A percentile compares a stretch with the other conserved stretches of the same genome.
Conservation (phyloP, 2,888 invertebrate species). For the Drosophila cracens region DNA sequence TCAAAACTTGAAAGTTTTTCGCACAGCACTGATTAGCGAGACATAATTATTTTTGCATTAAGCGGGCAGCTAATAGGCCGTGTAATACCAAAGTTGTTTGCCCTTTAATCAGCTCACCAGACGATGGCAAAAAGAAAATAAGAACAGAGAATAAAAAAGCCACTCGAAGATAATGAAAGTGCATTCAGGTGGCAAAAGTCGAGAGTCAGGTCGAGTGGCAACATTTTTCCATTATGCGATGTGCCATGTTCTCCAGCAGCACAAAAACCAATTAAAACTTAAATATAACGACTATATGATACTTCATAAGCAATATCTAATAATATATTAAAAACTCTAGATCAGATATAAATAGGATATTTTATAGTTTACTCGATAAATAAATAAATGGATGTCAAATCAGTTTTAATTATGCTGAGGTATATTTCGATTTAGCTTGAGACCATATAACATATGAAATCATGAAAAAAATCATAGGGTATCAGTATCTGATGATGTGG, state of each 20-base stretch:
- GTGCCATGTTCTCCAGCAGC: conserved; percentile 58
- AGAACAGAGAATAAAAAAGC: conserved; percentile 49
- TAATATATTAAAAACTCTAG: background rate
- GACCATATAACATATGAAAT: background rate
- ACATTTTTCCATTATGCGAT: conserved; percentile 69
- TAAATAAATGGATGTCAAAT: background rate
- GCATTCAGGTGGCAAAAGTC: conserved; percentile 68
- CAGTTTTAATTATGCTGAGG: too few species aligned
- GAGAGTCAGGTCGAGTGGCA: conserved; percentile 66
- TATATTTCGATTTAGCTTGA: too few species aligned
- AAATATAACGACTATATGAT: conserved; percentile 16
- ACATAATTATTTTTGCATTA: conserved; percentile 79
- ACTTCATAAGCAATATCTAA: conserved; percentile 9
- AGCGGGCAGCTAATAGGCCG: conserved; percentile 76
- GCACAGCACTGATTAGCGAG: conserved; percentile 69
- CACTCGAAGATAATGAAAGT: conserved; percentile 82
- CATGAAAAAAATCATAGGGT: conserved; percentile 27
- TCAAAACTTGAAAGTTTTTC: conserved; percentile 50
- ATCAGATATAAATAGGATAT: background rate
- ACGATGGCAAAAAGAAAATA: conserved; percentile 22
- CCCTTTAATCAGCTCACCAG: conserved; percentile 70
- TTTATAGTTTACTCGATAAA: background rate
- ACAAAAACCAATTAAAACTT: conserved; percentile 23
- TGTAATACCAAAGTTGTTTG: conserved; percentile 65
- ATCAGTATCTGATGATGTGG: conserved; percentile 22